phyloP scores from a whole-genome alignment of 2,888 invertebrate species.

The Drosophila rellima region DNA sequence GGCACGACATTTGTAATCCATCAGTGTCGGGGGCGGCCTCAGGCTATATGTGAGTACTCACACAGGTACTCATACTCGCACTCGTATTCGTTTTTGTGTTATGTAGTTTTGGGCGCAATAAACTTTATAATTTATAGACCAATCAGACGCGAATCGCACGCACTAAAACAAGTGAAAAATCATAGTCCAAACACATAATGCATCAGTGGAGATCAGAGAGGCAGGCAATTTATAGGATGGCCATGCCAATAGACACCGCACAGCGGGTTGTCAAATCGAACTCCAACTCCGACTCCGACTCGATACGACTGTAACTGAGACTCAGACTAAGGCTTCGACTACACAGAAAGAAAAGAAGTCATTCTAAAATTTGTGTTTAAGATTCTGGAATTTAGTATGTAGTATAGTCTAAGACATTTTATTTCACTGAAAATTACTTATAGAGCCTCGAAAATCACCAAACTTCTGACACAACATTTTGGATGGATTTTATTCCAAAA shows the following conservation, averaged over 20 bases:
- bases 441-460: too few species aligned
- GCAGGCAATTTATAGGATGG: conserved; percentile 77
- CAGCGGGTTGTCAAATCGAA: conserved; percentile 83
- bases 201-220: conserved; percentile 64
- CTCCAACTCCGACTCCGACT: conserved; percentile 34
- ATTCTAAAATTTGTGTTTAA: too few species aligned
- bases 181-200: conserved; percentile 81
- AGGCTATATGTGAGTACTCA: conserved; percentile 7
- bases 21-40: conserved; percentile 76
- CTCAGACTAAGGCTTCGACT: conserved; percentile 21
- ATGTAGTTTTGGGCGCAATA: conserved; percentile 61
- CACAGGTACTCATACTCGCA: background rate
- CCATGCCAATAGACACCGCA: conserved; percentile 76
- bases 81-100: background rate
- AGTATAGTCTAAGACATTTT: too few species aligned
- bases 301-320: conserved; percentile 16
- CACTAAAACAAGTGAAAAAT: conserved; percentile 79
- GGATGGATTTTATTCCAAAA: too few species aligned
- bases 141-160: conserved; percentile 73
- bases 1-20: conserved; percentile 63
- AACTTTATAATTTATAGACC: conserved; percentile 77
- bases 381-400: too few species aligned
- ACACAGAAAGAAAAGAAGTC: too few species aligned
- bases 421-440: too few species aligned
- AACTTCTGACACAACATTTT: too few species aligned